A percentile compares a stretch with the other conserved stretches of the same genome.
These are phyloP conservation scores for Saccopteryx leptura DNA, from an alignment of 2,113 vertebrate genomes.

Conservation along the genomic window DNA sequence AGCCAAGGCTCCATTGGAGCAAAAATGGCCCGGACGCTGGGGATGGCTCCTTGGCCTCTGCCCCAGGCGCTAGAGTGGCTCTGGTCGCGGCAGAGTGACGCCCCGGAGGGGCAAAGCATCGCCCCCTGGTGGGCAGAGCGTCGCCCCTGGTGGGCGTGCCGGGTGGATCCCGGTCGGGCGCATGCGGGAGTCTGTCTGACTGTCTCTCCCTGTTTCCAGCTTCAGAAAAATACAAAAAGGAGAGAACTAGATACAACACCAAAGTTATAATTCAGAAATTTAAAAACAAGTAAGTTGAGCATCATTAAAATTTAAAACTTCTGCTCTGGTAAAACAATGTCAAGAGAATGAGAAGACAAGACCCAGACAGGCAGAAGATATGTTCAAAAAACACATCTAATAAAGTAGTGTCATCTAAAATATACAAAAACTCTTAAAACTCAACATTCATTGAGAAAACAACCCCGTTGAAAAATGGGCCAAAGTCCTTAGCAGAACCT, in stretches of 20 bases:
- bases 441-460: not conserved
- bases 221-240: no score
- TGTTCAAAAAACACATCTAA: not conserved
- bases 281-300: not conserved
- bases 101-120: no score
- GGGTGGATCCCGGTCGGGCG: no score
- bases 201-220: no score
- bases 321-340: not conserved
- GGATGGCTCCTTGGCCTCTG: no score
- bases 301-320: not conserved
- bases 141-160: no score
- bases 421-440: not conserved
- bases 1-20: no score
- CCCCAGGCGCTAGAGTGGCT: no score
- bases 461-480: not conserved
- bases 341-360: slow-evolving; percentile 19
- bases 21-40: no score
- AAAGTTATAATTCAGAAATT: not conserved
- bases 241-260: not conserved
- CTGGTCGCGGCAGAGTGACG: no score
- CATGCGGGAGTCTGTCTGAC: no score
- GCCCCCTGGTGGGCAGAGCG: no score
- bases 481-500: not conserved
- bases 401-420: not conserved
- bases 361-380: not conserved